Conservation (phyloP, 1,140 invertebrate genomes). For the Grapholita molesta region DNA sequence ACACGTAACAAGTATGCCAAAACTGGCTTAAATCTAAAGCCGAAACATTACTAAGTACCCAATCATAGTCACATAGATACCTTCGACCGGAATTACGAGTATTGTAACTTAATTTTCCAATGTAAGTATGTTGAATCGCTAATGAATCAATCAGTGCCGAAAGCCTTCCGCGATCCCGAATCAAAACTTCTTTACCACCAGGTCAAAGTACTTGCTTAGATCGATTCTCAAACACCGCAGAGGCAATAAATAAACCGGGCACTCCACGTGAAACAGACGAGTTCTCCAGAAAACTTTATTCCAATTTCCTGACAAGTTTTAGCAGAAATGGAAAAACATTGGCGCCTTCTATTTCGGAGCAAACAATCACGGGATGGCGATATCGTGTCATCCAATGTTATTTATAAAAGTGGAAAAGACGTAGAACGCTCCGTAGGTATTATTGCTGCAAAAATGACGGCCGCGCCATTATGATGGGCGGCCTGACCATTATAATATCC, state of each 20-base stretch:
- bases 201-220: conserved; percentile 26
- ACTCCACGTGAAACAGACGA: conserved; percentile 20
- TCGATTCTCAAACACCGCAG: conserved; percentile 27
- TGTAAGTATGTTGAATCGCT: neutral
- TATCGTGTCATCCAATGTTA: conserved; percentile 4
- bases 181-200: conserved; percentile 1
- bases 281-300: neutral
- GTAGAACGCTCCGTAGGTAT: neutral
- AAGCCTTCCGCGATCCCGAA: neutral
- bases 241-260: conserved; percentile 29
- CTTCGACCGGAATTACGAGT: too few species aligned
- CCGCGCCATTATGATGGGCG: neutral
- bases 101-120: neutral
- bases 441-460: neutral
- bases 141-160: neutral
- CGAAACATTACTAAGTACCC: neutral
- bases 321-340: conserved; percentile 11
- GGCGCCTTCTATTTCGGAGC: neutral
- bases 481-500: too few species aligned
- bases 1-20: too few species aligned
- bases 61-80: neutral
- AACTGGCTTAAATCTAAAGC: too few species aligned
- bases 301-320: conserved; percentile 3
- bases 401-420: neutral
- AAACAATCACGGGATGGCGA: neutral